Evolutionary conservation across 2,113 vertebrate genomes (phyloP).

Genomic region (Diglossa brunneiventris): DNA sequence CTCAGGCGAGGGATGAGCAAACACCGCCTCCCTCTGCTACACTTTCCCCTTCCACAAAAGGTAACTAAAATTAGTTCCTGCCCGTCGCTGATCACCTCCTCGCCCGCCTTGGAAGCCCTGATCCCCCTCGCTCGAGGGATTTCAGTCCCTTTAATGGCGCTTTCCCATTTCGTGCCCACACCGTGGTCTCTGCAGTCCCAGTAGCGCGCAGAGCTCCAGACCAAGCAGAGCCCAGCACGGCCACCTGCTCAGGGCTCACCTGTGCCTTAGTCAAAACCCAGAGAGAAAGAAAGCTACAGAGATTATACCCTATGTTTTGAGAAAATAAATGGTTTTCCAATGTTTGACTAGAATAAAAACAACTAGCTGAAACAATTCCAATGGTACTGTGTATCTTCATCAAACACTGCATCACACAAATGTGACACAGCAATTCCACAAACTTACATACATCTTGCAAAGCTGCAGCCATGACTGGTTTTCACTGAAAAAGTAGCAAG

Average conservation of each 20-base stretch:
- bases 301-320: background rate
- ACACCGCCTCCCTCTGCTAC: too few species aligned
- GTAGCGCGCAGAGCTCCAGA: background rate
- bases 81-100: accelerated
- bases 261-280: accelerated
- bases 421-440: background rate
- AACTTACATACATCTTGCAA: background rate
- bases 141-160: accelerated
- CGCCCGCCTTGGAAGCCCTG: accelerated
- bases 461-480: background rate
- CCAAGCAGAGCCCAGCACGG: accelerated
- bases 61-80: background rate
- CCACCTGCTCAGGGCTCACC: accelerated
- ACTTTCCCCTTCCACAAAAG: too few species aligned
- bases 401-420: background rate
- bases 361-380: background rate
- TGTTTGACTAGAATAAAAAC: background rate
- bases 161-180: accelerated
- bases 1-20: accelerated
- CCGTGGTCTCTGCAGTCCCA: accelerated
- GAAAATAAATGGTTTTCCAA: background rate
- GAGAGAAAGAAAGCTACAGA: accelerated
- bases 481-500: background rate
- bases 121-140: accelerated
- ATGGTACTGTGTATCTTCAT: background rate